Evolutionary conservation across 35 echinoderm and acorn worm species (phyloP).

Genomic region (Heliocidaris erythrogramma): DNA sequence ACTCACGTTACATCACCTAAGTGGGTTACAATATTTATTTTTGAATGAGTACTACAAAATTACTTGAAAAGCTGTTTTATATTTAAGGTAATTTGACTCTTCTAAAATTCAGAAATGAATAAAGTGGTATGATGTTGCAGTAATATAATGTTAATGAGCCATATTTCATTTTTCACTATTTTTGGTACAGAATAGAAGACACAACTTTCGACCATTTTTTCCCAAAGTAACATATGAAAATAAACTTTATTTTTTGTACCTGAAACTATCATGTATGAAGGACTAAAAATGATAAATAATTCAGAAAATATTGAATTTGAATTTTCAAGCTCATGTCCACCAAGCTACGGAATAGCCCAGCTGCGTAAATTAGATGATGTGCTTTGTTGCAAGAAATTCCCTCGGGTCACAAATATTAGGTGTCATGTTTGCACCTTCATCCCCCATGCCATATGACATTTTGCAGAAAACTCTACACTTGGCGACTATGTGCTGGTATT

Average conservation of each 20-base stretch:
- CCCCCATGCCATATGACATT: background rate
- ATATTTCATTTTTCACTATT: constrained; percentile 40
- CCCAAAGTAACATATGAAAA: background rate
- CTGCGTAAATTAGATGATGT: background rate
- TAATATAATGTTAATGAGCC: constrained; percentile 15
- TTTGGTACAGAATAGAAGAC: constrained; percentile 22
- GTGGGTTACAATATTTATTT: background rate
- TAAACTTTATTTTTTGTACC: background rate
- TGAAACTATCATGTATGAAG: constrained; percentile 26
- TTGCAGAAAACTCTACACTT: background rate
- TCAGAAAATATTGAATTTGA: constrained; percentile 50
- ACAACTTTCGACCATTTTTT: constrained; percentile 30
- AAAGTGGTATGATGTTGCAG: constrained; percentile 39
- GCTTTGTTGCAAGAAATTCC: background rate
- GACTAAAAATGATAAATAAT: constrained; percentile 4
- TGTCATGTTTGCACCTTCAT: too few species aligned
- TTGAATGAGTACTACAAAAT: constrained; percentile 33
- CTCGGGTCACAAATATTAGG: background rate
- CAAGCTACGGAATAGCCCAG: background rate
- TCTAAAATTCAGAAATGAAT: constrained; percentile 49
- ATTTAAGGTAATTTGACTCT: constrained; percentile 27
- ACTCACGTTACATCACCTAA: constrained; percentile 47
- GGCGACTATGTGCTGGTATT: constrained; percentile 5
- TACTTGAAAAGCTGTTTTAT: constrained; percentile 33
- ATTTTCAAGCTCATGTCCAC: constrained; percentile 15